Evolutionary conservation across 2,113 vertebrate species (phyloP).

Genomic region (Gorsachius goisagi): DNA sequence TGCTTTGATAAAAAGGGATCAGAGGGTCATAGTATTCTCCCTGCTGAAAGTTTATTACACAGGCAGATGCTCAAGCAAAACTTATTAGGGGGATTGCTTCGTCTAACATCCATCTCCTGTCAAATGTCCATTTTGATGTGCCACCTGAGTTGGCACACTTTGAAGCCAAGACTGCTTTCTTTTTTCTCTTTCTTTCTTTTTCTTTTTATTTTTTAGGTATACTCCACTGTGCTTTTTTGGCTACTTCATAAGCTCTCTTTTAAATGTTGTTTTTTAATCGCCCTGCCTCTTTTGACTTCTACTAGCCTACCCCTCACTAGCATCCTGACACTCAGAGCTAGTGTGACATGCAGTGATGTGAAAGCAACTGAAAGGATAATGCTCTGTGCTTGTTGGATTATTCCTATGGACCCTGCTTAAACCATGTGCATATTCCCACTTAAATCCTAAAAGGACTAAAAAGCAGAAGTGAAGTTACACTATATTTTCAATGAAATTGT

Average conservation of each 20-base stretch:
- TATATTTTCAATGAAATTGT: neutral
- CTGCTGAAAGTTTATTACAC: neutral
- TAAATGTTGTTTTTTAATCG: neutral
- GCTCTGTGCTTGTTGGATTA: neutral
- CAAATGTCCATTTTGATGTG: neutral
- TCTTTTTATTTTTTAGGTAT: neutral
- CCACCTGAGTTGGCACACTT: neutral
- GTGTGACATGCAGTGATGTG: neutral
- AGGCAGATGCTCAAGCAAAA: slow-evolving; percentile 17
- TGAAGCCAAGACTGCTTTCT: neutral
- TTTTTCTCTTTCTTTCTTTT: no score
- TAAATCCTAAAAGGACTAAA: neutral
- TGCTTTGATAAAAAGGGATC: neutral
- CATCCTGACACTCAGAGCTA: neutral
- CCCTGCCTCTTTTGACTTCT: neutral
- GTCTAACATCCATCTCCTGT: neutral
- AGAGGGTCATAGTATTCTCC: neutral
- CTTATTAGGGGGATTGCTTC: neutral
- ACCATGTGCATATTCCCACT: neutral
- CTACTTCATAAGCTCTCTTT: neutral
- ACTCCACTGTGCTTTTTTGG: neutral
- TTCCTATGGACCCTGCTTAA: neutral
- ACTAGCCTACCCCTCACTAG: neutral
- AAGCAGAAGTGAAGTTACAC: neutral
- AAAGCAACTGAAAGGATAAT: neutral